phyloP scores from a whole-genome alignment of 2,797 vertebrate genomes.

The Propithecus perrieri region DNA sequence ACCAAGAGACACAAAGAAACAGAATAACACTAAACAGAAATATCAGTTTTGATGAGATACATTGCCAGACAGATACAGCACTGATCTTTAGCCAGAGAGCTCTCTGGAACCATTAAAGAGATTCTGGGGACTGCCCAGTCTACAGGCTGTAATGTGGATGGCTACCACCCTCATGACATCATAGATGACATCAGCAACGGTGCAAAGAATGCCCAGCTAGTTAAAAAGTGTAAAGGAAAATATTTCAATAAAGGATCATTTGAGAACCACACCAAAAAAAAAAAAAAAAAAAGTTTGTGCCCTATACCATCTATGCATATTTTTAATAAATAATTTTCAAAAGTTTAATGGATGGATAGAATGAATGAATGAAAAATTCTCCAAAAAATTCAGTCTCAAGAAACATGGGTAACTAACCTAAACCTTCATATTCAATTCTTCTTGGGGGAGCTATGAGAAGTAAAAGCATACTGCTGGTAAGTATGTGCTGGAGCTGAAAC shows the following conservation, averaged over 20 bases:
- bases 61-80: not conserved
- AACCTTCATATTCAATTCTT: not conserved
- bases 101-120: not conserved
- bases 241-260: not conserved
- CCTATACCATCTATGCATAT: not conserved
- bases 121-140: not conserved
- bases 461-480: not conserved
- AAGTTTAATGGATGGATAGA: not conserved
- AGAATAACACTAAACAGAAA: not conserved
- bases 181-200: not conserved
- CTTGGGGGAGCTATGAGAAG: not conserved
- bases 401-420: not conserved
- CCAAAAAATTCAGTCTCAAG: not conserved
- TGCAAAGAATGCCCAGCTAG: not conserved
- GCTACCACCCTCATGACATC: not conserved
- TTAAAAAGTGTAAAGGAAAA: not conserved
- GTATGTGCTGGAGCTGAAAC: not conserved
- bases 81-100: not conserved
- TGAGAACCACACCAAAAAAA: not conserved
- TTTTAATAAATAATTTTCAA: constrained; percentile 6
- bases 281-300: not conserved
- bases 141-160: not conserved
- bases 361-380: not conserved
- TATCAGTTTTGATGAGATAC: not conserved
- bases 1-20: not conserved